Evolutionary conservation across 1,140 invertebrate species (phyloP), one percentile per base, ranked within the genome.

Genomic region (Drosophila obscura): DNA sequence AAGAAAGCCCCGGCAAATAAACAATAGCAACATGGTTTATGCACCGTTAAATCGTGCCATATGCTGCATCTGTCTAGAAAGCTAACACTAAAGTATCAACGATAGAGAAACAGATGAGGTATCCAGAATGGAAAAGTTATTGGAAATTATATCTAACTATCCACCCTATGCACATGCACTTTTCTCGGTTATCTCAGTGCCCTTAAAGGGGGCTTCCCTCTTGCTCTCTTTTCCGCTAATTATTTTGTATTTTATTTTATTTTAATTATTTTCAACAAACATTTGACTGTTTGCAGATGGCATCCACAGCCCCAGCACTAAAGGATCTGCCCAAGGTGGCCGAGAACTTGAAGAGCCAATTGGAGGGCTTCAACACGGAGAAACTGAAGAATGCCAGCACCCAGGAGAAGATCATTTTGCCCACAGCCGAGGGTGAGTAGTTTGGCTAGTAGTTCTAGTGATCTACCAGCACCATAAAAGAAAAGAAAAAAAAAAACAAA

Each of bases 301-400:
- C 91, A 52, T 62, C 81, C 68, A 78, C 81, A 87, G 81, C 88
- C 71, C 96, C 96, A 92, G 94, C 95, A 81, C 94, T 97, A 51
- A 97, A 98, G 93, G 96, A 98, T 92, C 93, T 98, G 56, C 97
- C 97, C 63, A 97, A 97, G 94, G 96, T 98, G 59, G 96, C 96
- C 59, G 93, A 94, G 41, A 96, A 97, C 91, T 93, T 98, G 52
- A 98, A 98, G 92, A 96, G 94, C 90, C 96, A 98, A 92, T 93
- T 98, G 76, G 96, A 97, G 92, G 94, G 95, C 8, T 98, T 98
- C 93, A 96, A 97, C 85, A 93, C 95, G 15, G 95, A 95, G 62
- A 94, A 95, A 71, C 94, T 98, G 92, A 97, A 97, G 90, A 96
- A 97, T 77, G 95, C 96, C 6, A 94, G 95, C 68, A 97, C 96